A percentile compares a stretch with the other conserved stretches of the same genome.
Evolutionary conservation across 2,888 invertebrate genomes (phyloP).

Genomic region (Thyatira batis): DNA sequence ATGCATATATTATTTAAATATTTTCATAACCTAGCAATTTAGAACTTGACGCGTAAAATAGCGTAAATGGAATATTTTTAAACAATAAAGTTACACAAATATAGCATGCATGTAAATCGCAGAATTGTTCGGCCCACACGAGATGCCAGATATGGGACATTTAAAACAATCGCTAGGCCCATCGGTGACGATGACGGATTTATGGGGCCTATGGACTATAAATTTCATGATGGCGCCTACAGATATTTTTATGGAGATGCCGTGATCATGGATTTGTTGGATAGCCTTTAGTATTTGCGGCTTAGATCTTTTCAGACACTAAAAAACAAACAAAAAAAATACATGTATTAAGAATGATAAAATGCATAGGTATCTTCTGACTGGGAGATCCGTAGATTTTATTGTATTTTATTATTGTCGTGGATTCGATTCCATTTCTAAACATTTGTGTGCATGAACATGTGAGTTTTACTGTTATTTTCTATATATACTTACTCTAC

Average conservation of each 20-base stretch:
- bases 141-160: constrained; percentile 47
- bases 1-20: no score
- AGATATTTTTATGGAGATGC: constrained; percentile 16
- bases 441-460: no score
- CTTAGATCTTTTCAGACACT: background rate
- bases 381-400: no score
- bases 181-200: constrained; percentile 44
- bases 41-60: background rate
- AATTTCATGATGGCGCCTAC: constrained; percentile 29
- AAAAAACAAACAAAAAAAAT: no score
- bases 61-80: background rate
- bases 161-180: constrained; percentile 34
- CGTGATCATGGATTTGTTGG: background rate
- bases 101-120: constrained; percentile 18
- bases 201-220: constrained; percentile 27
- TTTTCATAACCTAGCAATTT: background rate
- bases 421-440: no score
- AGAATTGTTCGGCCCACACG: constrained; percentile 58
- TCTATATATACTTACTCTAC: background rate
- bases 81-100: background rate
- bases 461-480: no score
- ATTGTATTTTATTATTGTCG: no score
- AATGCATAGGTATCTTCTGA: no score
- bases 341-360: no score
- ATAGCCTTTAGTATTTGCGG: background rate